Evolutionary conservation across 2,888 invertebrate genomes (phyloP), one percentile per base, ranked within the genome.

Genomic region (Willowsia nigromaculata): DNA sequence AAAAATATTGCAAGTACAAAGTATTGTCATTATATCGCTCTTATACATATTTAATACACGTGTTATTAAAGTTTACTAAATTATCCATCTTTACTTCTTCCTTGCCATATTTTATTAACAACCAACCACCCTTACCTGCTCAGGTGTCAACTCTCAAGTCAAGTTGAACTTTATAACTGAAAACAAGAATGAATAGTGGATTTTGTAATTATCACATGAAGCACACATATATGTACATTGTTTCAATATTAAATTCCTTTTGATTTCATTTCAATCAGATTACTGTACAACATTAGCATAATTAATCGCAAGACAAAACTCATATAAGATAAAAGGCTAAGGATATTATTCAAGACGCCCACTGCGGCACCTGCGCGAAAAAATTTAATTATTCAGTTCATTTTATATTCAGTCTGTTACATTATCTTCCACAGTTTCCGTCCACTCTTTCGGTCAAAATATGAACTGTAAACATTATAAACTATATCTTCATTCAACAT

Each of bases 311-410:
- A 7, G 7, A 68, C 33, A 37, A 62, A 25, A 25, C 22, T 22
- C 15, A 5, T 56, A 11, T 56, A 15, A 25, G 11, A 25, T 43
- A 43, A 18, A 25, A 30, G 9, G 56, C 56, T 25, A 15, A 18
- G 6, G 27, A 18, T 33, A 81, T 81, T 81, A 59, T 81, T 81
- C 59, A 81, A 81, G 80, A 81, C 80, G 80, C 80, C 80, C 80
- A 81, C 80, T 59, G 80, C 22, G n/a, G 40, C 53, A 53, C 56
- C 33, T 81, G 25, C 30, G 2, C 15, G n/a, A n/a, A n/a, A 56
- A 56, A 22, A 78, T 3, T 53, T 80, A n/a, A n/a, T n/a, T 33
- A 33, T 37, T 56, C 56, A 56, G 37, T 30, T 80, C 33, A 80
- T 59, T 81, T 37, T 40, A n/a, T 6, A 71, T 37, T 37, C 68